Conservation (phyloP, 2,113 vertebrate genomes). For the Neodon shergylaensis region DNA sequence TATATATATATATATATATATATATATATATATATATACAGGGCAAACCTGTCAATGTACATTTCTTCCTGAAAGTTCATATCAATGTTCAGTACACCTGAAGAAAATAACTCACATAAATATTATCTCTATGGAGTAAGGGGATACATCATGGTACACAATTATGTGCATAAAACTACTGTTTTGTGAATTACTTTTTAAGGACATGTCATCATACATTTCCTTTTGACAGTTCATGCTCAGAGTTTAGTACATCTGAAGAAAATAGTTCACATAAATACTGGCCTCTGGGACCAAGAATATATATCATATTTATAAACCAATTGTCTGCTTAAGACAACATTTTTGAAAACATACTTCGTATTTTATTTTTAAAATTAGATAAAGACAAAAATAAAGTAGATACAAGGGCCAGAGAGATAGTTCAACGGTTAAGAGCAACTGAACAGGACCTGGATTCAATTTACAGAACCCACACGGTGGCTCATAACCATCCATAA, state of each 20-base stretch:
- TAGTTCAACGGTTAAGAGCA: neutral
- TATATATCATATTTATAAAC: constrained; percentile 35
- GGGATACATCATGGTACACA: neutral
- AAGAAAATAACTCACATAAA: constrained; percentile 31
- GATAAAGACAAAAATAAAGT: neutral
- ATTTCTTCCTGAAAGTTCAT: constrained; percentile 24
- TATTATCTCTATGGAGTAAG: neutral
- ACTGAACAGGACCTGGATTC: neutral
- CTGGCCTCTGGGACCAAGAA: neutral
- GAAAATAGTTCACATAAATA: neutral
- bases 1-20: too few species aligned
- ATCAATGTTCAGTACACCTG: neutral
- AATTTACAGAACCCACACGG: neutral
- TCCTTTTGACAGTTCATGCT: neutral
- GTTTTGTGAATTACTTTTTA: neutral
- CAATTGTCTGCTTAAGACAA: neutral
- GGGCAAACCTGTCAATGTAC: neutral
- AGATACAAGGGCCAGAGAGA: neutral
- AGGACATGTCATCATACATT: neutral
- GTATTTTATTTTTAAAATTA: neutral
- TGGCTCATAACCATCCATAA: neutral
- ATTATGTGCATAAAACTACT: neutral
- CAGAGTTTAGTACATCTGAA: neutral
- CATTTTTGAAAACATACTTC: neutral
- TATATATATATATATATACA: constrained; percentile 2